Base-by-base conservation (phyloP, 2,113 vertebrate genomes). In the Syngnathus scovelli region DNA sequence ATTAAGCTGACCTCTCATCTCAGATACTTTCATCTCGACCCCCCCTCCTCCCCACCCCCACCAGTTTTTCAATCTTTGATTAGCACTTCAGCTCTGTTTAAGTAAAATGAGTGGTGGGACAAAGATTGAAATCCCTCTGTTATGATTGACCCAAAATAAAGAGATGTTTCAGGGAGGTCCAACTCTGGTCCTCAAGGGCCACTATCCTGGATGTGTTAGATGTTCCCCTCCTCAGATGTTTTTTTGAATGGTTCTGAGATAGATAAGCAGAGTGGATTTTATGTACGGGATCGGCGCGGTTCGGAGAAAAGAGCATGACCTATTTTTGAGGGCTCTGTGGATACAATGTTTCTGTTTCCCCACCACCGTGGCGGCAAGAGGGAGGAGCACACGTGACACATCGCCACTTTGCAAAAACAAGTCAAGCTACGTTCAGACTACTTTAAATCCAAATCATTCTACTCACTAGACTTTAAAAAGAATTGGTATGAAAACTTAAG, bases 221-320 rank as follows among this genome's bases (percentile, higher is more conserved):
- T 33, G 27, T 33, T 33, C 3, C 27, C 27, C 27, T 33, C 27
- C 27, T 33, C 27, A 33, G 27, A 33, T 33, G 27, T 33, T 33
- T 49, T 48, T 49, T 49, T 49, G 46, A 15, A 49, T 18, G 44
- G 13, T 46, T 46, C 4, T 46, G 11, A 46, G 1, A 13, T 13
- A 78, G 78, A 77, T 15, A 71, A 77, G 76, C 74, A 64, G 68
- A 74, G 77, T 74, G 70, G 80, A 69, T 86, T 88, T 91, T 87
- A 89, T 85, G 82, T 82, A 88, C 85, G 78, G 74, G 73, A 71
- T 79, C 27, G 55, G 76, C 84, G 78, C 67, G 82, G 76, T 89
- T 87, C 83, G 87, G 79, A 88, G 79, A 85, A 79, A 80, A 71
- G 83, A 81, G 83, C 79, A 61, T 89, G 88, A 88, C 86, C 86